Base-by-base conservation (phyloP, 2,113 vertebrate genomes). In the Siphamia tubifer region DNA sequence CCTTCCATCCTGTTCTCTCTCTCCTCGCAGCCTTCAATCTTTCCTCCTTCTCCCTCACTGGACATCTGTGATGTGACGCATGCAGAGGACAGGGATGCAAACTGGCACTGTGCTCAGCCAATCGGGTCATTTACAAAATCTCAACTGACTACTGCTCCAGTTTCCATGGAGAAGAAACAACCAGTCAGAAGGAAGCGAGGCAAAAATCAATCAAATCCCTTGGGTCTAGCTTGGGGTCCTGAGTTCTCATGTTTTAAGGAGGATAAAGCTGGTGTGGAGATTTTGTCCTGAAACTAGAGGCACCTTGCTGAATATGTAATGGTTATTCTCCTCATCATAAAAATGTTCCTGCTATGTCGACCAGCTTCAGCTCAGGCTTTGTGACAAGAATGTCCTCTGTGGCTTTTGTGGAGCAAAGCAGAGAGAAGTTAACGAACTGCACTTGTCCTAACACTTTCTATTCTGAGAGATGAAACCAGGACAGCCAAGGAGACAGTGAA, bases 121-220 rank as follows among this genome's bases (percentile, higher is more conserved):
- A 67, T 77, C 75, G 74, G 78, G 68, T 82, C 58, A 55, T 80
- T 77, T 34, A 60, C 76, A 36, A 69, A 81, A 88, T 72, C 78
- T 82, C 54, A 69, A 77, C 49, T 71, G 79, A 75, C 72, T 68
- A 54, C 53, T 79, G 82, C 74, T 84, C 68, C 67, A 70, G 87
- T 87, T 85, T 83, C 84, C 79, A 86, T 81, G 73, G 77, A 78
- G 82, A 83, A 71, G 68, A 68, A 48, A 77, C 51, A 70, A 45
- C 40, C 67, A 62, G 61, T 30, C 5, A 45, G 31, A 75, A 48
- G 30, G 32, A 36, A 38, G 23, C 0, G 6, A 30, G 40, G 16
- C 35, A 27, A 61, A 48, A 77, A 83, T 74, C 65, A 72, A 80
- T 66, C 17, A 56, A 30, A 51, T 61, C 67, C 56, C 56, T 40